Conservation (phyloP, 2,113 vertebrate species). For the Bubo blakistoni region DNA sequence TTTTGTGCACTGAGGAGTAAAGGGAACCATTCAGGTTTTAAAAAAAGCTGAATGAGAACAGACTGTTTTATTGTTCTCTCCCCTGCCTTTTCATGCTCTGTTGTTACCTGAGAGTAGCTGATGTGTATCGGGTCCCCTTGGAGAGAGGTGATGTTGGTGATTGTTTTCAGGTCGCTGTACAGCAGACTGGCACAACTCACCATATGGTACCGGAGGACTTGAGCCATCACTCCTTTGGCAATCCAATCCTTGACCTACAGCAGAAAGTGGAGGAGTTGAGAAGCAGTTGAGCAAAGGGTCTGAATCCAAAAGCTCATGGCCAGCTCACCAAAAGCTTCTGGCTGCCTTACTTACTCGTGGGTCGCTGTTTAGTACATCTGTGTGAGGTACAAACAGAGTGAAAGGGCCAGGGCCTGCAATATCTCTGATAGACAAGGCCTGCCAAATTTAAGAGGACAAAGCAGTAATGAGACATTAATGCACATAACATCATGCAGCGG, state of each 20-base stretch:
- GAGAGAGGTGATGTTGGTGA: conserved; percentile 79
- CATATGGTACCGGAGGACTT: conserved; percentile 83
- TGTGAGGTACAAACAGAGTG: conserved; percentile 82
- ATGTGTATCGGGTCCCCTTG: conserved; percentile 79
- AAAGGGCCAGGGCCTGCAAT: conserved; percentile 80
- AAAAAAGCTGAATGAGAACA: background rate
- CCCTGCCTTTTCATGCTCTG: background rate
- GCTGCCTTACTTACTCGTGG: conserved; percentile 53
- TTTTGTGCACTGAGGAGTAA: background rate
- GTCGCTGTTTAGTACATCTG: conserved; percentile 19
- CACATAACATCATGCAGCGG: fast-evolving
- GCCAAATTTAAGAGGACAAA: conserved; percentile 3
- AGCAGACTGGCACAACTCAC: conserved; percentile 82
- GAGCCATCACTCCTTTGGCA: conserved; percentile 46
- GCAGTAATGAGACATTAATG: background rate
- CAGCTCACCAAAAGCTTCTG: background rate
- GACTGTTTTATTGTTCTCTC: background rate
- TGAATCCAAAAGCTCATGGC: background rate
- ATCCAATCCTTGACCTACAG: conserved; percentile 71
- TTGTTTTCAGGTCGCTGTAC: conserved; percentile 71
- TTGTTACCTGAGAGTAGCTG: conserved; percentile 77
- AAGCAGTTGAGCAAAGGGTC: background rate
- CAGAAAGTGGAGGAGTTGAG: background rate
- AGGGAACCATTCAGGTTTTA: fast-evolving
- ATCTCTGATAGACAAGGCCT: conserved; percentile 72